Evolutionary conservation across 1,140 invertebrate species (phyloP).

Genomic region (Hesperophylax magnus): DNA sequence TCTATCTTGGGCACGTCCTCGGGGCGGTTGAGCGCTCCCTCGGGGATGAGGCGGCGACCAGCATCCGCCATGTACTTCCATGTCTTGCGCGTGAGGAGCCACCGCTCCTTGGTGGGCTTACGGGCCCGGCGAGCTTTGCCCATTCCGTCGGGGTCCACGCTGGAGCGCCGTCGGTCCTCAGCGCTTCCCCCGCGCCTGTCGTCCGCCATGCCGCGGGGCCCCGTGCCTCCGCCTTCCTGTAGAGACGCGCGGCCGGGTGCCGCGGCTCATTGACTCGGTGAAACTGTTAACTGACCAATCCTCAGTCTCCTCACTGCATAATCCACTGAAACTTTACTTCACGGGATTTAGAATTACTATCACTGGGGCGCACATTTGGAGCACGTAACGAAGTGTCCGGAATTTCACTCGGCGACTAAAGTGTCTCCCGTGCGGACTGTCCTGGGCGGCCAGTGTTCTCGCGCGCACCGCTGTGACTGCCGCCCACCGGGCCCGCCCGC

Average conservation of each 20-base stretch:
- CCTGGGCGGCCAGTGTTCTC: slow-evolving; percentile 59
- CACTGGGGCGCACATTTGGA: slow-evolving; percentile 4
- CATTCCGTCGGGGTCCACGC: slow-evolving; percentile 60
- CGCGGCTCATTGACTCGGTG: slow-evolving; percentile 48
- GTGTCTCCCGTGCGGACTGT: slow-evolving; percentile 52
- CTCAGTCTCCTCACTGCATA: background rate
- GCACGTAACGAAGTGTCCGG: background rate
- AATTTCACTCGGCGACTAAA: background rate
- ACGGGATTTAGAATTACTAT: background rate
- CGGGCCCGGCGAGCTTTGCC: slow-evolving; percentile 70
- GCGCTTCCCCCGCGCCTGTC: slow-evolving; percentile 1
- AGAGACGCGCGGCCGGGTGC: background rate
- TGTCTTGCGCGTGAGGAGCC: slow-evolving; percentile 89
- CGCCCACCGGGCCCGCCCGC: slow-evolving; percentile 20
- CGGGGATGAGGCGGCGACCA: slow-evolving; percentile 86
- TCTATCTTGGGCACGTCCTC: slow-evolving; percentile 86
- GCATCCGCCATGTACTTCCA: slow-evolving; percentile 93
- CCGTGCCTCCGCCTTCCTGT: slow-evolving; percentile 21
- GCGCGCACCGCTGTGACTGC: slow-evolving; percentile 51
- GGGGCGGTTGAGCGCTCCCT: slow-evolving; percentile 77
- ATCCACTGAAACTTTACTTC: background rate
- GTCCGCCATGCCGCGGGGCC: slow-evolving; percentile 43
- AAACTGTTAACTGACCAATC: too few relatives aligned
- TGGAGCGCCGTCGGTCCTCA: slow-evolving; percentile 2
- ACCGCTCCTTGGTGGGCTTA: slow-evolving; percentile 81